phyloP scores from a whole-genome alignment of 2,888 invertebrate species.

The Agrochola lota region DNA sequence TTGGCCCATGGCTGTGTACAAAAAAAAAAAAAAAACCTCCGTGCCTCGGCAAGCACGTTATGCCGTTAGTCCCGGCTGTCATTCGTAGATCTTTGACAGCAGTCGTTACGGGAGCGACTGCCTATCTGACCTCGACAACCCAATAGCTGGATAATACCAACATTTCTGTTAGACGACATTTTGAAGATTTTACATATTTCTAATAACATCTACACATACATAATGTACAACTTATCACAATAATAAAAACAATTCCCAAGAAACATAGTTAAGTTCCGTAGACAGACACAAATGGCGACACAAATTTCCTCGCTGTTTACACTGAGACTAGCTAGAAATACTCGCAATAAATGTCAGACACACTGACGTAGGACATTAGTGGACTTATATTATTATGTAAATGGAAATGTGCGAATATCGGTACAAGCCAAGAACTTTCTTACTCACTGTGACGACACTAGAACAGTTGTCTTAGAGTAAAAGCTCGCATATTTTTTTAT shows the following conservation, averaged over 20 bases:
- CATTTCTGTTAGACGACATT: no score
- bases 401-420: slow-evolving; percentile 23
- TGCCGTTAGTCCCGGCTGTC: no score
- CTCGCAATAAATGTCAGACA: slow-evolving; percentile 36
- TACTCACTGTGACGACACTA: slow-evolving; percentile 3
- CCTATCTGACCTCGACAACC: no score
- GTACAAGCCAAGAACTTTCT: not conserved
- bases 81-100: no score
- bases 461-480: not conserved
- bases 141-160: no score
- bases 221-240: not conserved
- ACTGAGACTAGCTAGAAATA: slow-evolving; percentile 15
- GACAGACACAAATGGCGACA: slow-evolving; percentile 29
- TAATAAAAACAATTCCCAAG: not conserved
- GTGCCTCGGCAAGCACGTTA: no score
- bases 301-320: slow-evolving; percentile 20
- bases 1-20: no score
- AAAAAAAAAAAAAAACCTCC: no score
- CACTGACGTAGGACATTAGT: slow-evolving; percentile 12
- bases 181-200: no score
- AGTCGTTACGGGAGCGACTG: no score
- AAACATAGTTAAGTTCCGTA: not conserved
- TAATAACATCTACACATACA: no score
- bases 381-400: slow-evolving; percentile 21
- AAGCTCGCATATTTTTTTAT: not conserved